Percentiles rank a stretch among this genome's conserved stretches.
phyloP scores from a whole-genome alignment of 2,113 vertebrate species.

The Suncus etruscus region DNA sequence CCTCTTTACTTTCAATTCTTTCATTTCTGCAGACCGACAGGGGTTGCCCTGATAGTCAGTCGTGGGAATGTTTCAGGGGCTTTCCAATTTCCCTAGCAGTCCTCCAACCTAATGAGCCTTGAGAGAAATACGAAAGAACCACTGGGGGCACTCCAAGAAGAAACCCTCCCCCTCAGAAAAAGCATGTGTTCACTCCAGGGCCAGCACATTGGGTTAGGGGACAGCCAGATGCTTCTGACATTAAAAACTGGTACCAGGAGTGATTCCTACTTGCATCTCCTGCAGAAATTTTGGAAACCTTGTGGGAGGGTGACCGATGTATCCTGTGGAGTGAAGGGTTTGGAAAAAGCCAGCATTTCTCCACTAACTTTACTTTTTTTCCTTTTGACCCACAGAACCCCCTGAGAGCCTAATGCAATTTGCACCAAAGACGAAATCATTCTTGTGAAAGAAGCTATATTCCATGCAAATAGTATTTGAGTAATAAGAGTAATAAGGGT shows the following conservation, averaged over 20 bases:
- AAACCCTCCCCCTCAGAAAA: neutral
- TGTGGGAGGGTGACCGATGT: slow-evolving; percentile 40
- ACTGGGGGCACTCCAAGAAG: neutral
- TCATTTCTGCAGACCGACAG: slow-evolving; percentile 35
- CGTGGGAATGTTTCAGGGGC: slow-evolving; percentile 1
- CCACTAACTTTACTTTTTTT: slow-evolving; percentile 54
- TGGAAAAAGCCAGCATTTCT: slow-evolving; percentile 73
- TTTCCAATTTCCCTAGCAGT: slow-evolving; percentile 64
- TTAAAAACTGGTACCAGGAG: neutral
- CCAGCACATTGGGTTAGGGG: slow-evolving; percentile 44
- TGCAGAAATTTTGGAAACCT: slow-evolving; percentile 57
- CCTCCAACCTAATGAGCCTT: slow-evolving; percentile 60
- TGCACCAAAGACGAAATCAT: slow-evolving; percentile 79
- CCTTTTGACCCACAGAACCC: slow-evolving; percentile 68
- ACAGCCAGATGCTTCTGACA: slow-evolving; percentile 44
- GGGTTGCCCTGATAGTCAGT: neutral
- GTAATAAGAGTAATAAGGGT: slow-evolving; percentile 11
- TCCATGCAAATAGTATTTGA: slow-evolving; percentile 69
- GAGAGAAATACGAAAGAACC: slow-evolving; percentile 10
- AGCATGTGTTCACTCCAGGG: neutral
- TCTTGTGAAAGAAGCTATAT: slow-evolving; percentile 74
- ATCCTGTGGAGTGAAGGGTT: slow-evolving; percentile 43
- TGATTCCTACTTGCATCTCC: slow-evolving; percentile 32
- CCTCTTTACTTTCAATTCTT: neutral
- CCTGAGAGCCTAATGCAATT: slow-evolving; percentile 79